Conservation (phyloP, 2,113 vertebrate genomes). For the Pomatorhinus ruficollis region DNA sequence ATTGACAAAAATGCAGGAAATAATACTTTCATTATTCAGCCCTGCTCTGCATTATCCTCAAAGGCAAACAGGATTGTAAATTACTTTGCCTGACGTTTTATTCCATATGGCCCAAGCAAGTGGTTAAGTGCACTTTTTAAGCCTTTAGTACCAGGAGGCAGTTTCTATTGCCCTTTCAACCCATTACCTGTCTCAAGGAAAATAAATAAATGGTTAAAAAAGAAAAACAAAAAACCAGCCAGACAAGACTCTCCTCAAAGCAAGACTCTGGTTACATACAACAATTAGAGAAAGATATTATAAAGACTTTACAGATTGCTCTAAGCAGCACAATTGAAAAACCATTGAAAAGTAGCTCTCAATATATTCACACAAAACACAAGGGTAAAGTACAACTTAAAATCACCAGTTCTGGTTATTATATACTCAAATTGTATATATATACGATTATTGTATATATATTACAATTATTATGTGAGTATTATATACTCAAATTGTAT, state of each 20-base stretch:
- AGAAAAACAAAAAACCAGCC: not conserved
- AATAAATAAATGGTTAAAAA: conserved; percentile 20
- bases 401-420: not conserved
- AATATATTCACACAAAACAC: not conserved
- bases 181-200: conserved; percentile 53
- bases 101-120: conserved; percentile 61
- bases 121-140: conserved; percentile 75
- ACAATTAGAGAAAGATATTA: conserved; percentile 39
- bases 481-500: too few species aligned
- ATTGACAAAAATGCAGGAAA: conserved; percentile 54
- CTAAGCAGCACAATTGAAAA: conserved; percentile 49
- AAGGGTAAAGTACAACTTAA: not conserved
- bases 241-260: not conserved
- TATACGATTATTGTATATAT: too few species aligned
- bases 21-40: conserved; percentile 66
- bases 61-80: conserved; percentile 64
- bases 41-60: conserved; percentile 63
- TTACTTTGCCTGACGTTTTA: conserved; percentile 65
- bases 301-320: conserved; percentile 49
- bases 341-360: not conserved
- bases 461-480: too few species aligned
- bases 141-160: conserved; percentile 29
- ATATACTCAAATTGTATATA: too few species aligned
- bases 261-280: not conserved
- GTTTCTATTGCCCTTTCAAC: conserved; percentile 65